Conservation (phyloP, 1,140 invertebrate species). For the Zaprionus taronus region DNA sequence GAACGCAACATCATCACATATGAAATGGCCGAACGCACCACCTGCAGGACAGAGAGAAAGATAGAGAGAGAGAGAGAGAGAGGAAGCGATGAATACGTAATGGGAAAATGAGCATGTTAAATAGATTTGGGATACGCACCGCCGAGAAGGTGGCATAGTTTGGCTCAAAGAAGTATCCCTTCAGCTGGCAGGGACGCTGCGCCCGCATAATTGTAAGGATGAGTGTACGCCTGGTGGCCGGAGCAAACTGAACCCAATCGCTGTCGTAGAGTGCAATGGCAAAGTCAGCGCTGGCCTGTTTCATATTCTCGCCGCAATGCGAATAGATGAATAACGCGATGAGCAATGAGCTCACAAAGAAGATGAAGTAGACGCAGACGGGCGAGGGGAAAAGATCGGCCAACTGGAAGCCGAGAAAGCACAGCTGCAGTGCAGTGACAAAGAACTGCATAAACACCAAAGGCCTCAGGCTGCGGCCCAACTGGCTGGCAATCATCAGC, state of each 20-base stretch:
- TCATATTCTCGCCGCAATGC: conserved; percentile 69
- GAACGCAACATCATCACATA: conserved; percentile 75
- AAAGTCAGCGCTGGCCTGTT: conserved; percentile 62
- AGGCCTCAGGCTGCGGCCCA: conserved; percentile 44
- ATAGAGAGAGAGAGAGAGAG: neutral
- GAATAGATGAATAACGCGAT: conserved; percentile 72
- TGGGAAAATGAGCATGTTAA: neutral
- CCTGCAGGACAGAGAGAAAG: conserved; percentile 38
- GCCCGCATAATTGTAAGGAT: conserved; percentile 60
- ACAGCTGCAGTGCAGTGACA: conserved; percentile 59
- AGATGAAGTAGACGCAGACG: conserved; percentile 57
- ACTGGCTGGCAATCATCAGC: conserved; percentile 50
- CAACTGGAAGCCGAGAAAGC: conserved; percentile 69
- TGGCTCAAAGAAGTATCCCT: conserved; percentile 68
- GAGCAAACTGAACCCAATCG: conserved; percentile 57
- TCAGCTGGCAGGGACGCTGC: conserved; percentile 61
- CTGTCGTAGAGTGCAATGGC: conserved; percentile 56
- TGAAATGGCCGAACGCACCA: conserved; percentile 67
- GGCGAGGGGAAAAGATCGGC: conserved; percentile 66
- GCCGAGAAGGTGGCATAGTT: conserved; percentile 71
- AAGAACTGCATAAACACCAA: conserved; percentile 69
- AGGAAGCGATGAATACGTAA: conserved; percentile 1
- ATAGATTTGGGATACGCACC: conserved; percentile 30
- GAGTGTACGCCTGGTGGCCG: conserved; percentile 43
- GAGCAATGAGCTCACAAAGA: conserved; percentile 61